Evolutionary conservation across 92 coral and sea anemone genomes (phyloP).

Genomic region (Anthopleura xanthogrammica): DNA sequence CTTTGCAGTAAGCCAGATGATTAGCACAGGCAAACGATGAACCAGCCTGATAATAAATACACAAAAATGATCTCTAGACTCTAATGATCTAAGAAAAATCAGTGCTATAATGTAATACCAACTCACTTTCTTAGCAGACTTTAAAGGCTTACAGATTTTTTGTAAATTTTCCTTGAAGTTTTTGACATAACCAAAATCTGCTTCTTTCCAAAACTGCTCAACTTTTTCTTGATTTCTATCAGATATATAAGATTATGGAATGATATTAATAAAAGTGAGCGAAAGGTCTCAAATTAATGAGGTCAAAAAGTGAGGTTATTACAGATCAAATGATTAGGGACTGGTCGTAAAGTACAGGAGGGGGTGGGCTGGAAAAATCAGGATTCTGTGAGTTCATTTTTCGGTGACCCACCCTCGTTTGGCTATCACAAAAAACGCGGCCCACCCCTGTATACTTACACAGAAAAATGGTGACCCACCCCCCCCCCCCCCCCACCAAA

Average conservation of each 20-base stretch:
- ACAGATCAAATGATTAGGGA: no score
- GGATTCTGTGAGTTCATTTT: no score
- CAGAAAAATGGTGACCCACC: no score
- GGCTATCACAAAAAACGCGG: no score
- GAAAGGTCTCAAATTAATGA: background rate
- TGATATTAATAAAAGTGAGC: background rate
- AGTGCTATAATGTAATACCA: no score
- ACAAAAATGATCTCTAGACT: background rate
- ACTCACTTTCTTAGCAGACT: conserved; percentile 10
- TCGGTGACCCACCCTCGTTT: no score
- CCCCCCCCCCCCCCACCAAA: no score
- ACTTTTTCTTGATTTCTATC: conserved; percentile 80
- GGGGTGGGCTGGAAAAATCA: no score
- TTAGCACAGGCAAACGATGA: conserved; percentile 77
- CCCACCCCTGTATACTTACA: no score
- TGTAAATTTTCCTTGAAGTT: conserved; percentile 57
- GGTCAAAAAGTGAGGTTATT: no score
- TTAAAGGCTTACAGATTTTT: conserved; percentile 64
- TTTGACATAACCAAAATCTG: conserved; percentile 73
- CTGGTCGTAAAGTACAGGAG: no score
- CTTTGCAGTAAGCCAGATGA: conserved; percentile 74
- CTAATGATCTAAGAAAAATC: no score
- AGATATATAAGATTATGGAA: background rate
- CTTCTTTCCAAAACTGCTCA: conserved; percentile 41
- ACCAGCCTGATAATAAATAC: conserved; percentile 27